Conservation (phyloP, 2,797 vertebrate genomes). For the Momotus momota region DNA sequence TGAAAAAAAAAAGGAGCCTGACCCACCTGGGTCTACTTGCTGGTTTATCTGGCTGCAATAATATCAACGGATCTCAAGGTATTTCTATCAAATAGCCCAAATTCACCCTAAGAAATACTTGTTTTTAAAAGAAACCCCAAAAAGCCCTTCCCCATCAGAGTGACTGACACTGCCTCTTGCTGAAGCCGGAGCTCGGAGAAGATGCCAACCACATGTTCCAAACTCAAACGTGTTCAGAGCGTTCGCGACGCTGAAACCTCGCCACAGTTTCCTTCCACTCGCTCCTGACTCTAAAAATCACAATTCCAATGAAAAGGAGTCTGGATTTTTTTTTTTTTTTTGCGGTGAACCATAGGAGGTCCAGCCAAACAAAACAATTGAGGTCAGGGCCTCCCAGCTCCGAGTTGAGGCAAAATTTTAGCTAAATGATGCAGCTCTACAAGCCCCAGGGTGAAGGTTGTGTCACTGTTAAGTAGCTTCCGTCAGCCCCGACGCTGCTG, state of each 20-base stretch:
- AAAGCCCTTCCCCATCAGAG: neutral
- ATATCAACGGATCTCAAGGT: neutral
- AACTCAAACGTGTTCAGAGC: accelerated
- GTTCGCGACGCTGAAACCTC: neutral
- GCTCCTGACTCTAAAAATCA: neutral
- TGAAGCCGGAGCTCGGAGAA: neutral
- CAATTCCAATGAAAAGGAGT: neutral
- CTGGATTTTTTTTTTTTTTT: neutral
- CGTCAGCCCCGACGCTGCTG: neutral
- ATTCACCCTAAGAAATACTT: neutral
- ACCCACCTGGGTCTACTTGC: neutral
- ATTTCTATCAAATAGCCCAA: neutral
- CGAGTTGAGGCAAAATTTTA: neutral
- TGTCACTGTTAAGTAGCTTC: neutral
- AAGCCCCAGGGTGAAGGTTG: neutral
- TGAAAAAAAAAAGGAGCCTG: neutral
- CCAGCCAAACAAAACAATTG: neutral
- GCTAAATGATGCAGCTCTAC: neutral
- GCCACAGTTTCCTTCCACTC: neutral
- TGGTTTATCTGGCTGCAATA: neutral
- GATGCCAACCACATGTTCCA: neutral
- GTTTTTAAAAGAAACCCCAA: neutral
- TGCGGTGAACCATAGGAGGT: neutral
- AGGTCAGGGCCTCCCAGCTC: neutral
- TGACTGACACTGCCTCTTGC: neutral